Evolutionary conservation across 2,797 vertebrate species (phyloP).

Genomic region (Peromyscus nudipes): DNA sequence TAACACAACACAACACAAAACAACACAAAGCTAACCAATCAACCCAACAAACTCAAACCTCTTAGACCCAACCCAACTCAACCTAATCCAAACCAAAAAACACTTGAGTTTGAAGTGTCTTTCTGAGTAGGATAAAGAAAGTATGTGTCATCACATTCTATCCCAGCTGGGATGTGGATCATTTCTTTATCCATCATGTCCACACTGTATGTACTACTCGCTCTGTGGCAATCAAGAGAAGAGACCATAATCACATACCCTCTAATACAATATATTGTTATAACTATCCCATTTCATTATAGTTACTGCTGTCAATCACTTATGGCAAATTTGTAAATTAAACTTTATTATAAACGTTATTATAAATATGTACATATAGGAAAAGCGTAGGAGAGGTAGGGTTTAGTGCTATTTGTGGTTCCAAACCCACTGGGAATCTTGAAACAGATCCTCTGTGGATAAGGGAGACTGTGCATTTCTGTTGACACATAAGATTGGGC

Average conservation of each 20-base stretch:
- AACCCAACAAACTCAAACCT: background rate
- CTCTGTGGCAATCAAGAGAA: background rate
- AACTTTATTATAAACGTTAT: background rate
- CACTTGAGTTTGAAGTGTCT: background rate
- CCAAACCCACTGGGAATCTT: background rate
- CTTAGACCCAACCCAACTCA: background rate
- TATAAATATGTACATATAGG: background rate
- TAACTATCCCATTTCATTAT: background rate
- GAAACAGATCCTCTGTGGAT: background rate
- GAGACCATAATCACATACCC: background rate
- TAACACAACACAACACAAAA: no score
- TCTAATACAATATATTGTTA: background rate
- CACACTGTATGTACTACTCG: background rate
- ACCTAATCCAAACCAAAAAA: background rate
- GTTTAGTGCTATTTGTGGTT: background rate
- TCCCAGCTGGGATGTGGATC: no score
- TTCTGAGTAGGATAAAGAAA: background rate
- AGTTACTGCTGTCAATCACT: background rate
- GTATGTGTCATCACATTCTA: background rate
- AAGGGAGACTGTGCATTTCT: background rate
- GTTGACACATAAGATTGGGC: no score
- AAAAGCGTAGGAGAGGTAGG: background rate
- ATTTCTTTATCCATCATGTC: background rate
- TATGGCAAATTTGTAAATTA: background rate
- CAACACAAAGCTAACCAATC: background rate